Percentiles rank a stretch among this genome's conserved stretches.
These are phyloP conservation scores for Formicarius rufipectus DNA, from an alignment of 2,113 vertebrate species.

Conservation along the genomic window DNA sequence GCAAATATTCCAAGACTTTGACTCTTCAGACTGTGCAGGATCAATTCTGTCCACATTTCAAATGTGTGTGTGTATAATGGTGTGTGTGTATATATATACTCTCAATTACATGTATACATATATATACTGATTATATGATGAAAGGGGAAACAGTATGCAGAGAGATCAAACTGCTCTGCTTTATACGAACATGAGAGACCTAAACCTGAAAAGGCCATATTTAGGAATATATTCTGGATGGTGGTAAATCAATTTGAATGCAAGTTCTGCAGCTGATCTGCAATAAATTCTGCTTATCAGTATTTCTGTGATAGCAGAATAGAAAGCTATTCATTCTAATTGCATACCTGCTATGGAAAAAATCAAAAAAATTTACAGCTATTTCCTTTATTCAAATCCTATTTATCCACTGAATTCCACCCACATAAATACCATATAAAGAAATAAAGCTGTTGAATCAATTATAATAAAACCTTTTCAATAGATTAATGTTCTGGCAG, in stretches of 20 bases:
- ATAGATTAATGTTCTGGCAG: constrained; percentile 12
- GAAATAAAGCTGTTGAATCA: constrained; percentile 26
- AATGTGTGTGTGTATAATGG: not conserved
- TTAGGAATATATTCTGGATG: not conserved
- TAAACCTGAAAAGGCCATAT: not conserved
- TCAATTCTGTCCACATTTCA: not conserved
- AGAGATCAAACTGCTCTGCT: not conserved
- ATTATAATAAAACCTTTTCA: constrained; percentile 20
- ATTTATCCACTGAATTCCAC: constrained; percentile 14
- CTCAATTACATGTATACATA: not conserved
- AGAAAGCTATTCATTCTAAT: not conserved
- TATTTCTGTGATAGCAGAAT: not conserved
- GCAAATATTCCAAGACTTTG: not conserved
- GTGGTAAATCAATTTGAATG: not conserved
- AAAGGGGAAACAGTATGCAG: too few relatives aligned
- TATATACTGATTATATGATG: too few relatives aligned
- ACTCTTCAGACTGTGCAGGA: not conserved
- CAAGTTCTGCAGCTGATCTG: not conserved
- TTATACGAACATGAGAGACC: not conserved
- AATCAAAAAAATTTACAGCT: constrained; percentile 6
- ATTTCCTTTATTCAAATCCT: constrained; percentile 26
- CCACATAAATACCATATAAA: constrained; percentile 10
- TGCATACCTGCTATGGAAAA: constrained; percentile 34
- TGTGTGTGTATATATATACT: fast-evolving
- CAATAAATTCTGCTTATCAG: not conserved